Evolutionary conservation across 2,797 vertebrate genomes (phyloP).

Genomic region (Pterois miles): DNA sequence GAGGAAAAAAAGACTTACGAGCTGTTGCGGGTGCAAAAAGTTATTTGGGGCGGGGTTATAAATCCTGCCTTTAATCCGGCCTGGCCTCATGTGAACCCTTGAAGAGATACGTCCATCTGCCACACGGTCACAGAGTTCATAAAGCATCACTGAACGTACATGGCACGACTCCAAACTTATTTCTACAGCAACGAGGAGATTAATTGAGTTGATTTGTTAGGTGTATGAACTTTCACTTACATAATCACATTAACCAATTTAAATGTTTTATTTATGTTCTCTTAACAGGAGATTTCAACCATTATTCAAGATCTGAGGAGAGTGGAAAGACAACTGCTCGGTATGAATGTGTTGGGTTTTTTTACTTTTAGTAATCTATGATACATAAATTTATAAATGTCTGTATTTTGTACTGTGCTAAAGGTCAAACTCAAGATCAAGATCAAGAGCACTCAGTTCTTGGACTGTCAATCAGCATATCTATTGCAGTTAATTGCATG

Average conservation of each 20-base stretch:
- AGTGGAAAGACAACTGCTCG: slow-evolving; percentile 93
- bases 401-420: background rate
- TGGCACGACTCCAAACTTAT: slow-evolving; percentile 27
- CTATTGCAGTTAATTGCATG: too few species aligned
- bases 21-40: slow-evolving; percentile 21
- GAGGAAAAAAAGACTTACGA: slow-evolving; percentile 11
- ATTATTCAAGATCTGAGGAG: slow-evolving; percentile 94
- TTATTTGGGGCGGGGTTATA: slow-evolving; percentile 29
- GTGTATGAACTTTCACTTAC: slow-evolving; percentile 18
- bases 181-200: slow-evolving; percentile 26
- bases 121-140: slow-evolving; percentile 33
- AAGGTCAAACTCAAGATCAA: too few species aligned
- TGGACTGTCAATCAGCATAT: too few species aligned
- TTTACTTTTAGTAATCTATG: background rate
- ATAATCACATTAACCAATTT: slow-evolving; percentile 17
- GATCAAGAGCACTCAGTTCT: background rate
- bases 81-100: slow-evolving; percentile 55
- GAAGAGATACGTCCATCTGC: slow-evolving; percentile 26
- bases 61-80: slow-evolving; percentile 46
- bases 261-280: slow-evolving; percentile 37
- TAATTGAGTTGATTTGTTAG: slow-evolving; percentile 43
- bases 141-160: slow-evolving; percentile 35
- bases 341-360: slow-evolving; percentile 73
- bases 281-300: slow-evolving; percentile 90
- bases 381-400: background rate